A percentile compares a stretch with the other conserved stretches of the same genome.
phyloP scores from a whole-genome alignment of 2,888 invertebrate genomes.

The Orthosia gracilis region DNA sequence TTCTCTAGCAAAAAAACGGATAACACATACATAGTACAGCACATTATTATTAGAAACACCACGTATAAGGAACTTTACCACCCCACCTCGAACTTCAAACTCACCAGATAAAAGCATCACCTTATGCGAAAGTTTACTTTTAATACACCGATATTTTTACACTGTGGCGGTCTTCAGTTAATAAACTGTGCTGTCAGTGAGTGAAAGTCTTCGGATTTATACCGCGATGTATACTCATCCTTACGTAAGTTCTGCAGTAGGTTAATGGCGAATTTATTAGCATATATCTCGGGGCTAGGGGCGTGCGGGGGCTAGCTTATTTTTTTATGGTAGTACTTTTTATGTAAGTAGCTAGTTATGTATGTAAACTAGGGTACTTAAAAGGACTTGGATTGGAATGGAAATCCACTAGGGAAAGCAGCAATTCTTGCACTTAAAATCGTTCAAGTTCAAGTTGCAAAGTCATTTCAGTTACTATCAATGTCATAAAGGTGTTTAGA shows the following conservation, averaged over 20 bases:
- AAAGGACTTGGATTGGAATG: background rate
- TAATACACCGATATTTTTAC: slow-evolving; percentile 57
- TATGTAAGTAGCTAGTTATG: slow-evolving; percentile 3
- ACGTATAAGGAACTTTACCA: slow-evolving; percentile 19
- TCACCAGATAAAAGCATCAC: slow-evolving; percentile 31
- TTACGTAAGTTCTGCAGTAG: slow-evolving; percentile 71
- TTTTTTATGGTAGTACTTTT: slow-evolving; percentile 24
- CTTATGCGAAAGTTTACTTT: slow-evolving; percentile 44
- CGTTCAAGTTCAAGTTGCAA: no score
- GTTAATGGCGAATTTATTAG: slow-evolving; percentile 79
- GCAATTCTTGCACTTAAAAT: no score
- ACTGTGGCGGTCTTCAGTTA: slow-evolving; percentile 71
- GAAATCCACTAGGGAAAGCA: no score
- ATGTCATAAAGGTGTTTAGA: no score
- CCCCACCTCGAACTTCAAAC: slow-evolving; percentile 35
- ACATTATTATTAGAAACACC: background rate
- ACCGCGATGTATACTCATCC: slow-evolving; percentile 71
- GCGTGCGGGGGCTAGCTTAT: slow-evolving; percentile 45
- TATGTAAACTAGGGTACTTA: slow-evolving; percentile 17
- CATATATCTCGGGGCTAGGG: slow-evolving; percentile 67
- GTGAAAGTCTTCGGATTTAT: slow-evolving; percentile 82
- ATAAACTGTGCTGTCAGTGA: slow-evolving; percentile 76
- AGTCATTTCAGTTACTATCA: no score
- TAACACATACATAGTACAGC: background rate
- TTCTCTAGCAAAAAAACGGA: background rate